Evolutionary conservation across 2,113 vertebrate species (phyloP), one percentile per base, ranked within the genome.

Genomic region (Salvelinus namaycush): DNA sequence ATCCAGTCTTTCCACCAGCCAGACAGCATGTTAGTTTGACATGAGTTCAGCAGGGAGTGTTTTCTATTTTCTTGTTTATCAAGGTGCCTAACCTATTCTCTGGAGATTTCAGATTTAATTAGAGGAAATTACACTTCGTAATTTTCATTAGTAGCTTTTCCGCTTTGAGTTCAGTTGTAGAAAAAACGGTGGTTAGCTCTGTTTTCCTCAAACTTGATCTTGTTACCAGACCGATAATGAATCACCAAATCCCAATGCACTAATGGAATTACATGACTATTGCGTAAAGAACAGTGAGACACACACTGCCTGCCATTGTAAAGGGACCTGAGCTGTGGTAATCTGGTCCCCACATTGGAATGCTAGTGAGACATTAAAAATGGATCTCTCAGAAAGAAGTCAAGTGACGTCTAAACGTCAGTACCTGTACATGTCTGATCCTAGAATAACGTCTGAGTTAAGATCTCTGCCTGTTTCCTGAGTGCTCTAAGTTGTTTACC

Each of bases 131-230:
- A 57, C 49, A 51, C 22, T 26, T 60, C 24, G 69, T 49, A 48
- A 59, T 72, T 77, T 77, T 70, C 71, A 77, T 77, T 49, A 72
- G 75, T 24, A 44, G 22, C 67, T 70, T 76, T 72, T 26, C 39
- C 66, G 3, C 16, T 68, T 27, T 34, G 66, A 48, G n/a, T 62
- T 49, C 76, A 72, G 24, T 71, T 67, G n/a, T 59, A 49, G 27
- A 49, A 65, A 77, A 51, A 71, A 71, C 57, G 59, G 44, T 69
- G 31, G 65, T 73, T 69, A 60, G 76, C n/a, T 67, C 70, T 54
- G 48, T 77, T 77, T 77, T 77, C 76, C 27, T 72, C 11, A 39
- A 39, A 72, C 31, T 11, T 78, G 73, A 78, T 78, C 76, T 73
- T 59, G 71, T 78, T 78, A 78, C 48, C 29, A 26, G 68, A 73